Conservation (phyloP, 2,797 vertebrate species). For the Gambelia wislizenii region DNA sequence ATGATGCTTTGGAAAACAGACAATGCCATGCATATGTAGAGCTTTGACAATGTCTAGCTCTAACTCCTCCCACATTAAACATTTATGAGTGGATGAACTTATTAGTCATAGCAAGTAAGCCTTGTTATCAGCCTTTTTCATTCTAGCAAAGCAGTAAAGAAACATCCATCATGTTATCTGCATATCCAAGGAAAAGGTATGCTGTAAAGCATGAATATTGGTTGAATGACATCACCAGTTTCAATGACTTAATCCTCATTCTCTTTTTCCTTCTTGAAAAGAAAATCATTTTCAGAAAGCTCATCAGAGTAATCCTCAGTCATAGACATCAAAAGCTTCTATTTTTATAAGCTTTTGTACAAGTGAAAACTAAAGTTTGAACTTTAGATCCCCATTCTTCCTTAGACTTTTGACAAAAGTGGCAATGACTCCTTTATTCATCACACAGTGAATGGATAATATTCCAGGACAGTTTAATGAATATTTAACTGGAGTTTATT, state of each 20-base stretch:
- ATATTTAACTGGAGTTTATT: constrained; percentile 55
- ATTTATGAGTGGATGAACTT: background rate
- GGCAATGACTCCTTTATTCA: constrained; percentile 47
- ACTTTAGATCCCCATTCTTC: constrained; percentile 33
- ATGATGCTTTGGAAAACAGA: background rate
- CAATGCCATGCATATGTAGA: background rate
- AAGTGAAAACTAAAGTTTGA: constrained; percentile 28
- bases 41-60: background rate
- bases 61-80: background rate
- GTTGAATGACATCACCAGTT: background rate
- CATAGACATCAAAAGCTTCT: background rate
- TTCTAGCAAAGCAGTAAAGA: background rate
- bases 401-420: constrained; percentile 49
- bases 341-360: too few relatives aligned
- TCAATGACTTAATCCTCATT: background rate
- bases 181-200: background rate
- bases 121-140: background rate
- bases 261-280: constrained; percentile 9
- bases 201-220: background rate
- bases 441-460: constrained; percentile 34
- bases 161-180: background rate
- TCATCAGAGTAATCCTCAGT: constrained; percentile 34
- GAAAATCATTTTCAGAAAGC: constrained; percentile 14
- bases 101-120: background rate
- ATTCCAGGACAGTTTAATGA: constrained; percentile 43